Evolutionary conservation across 2,888 invertebrate species (phyloP), one percentile per base, ranked within the genome.

Genomic region (Agonopterix alstromeriana): DNA sequence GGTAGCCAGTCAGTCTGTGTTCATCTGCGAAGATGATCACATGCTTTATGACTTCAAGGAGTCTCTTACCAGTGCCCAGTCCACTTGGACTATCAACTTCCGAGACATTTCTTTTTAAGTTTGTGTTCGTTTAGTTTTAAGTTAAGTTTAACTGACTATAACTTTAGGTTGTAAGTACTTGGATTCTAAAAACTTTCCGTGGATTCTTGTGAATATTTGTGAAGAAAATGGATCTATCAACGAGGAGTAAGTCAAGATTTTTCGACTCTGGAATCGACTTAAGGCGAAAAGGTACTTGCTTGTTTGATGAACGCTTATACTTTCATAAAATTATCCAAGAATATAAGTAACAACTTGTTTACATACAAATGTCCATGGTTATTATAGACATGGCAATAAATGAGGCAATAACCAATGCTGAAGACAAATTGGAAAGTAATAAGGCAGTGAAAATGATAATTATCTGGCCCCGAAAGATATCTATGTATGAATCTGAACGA

Each of bases 351-450:
- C 27, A 27, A 2, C 14, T 14, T 27, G 5, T 27, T 27, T 7
- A 27, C 7, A 27, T 27, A 27, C 27, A 27, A 27, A 27, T 27
- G 27, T 27, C 27, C 27, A 27, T 27, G 27, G 27, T 27, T 27
- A 27, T 27, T 27, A 79, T 77, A 66, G 67, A 67, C 60, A 65
- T 65, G 50, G 70, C 69, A 68, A 82, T 85, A 86, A 85, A 86
- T 75, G 71, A 60, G 67, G 67, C 80, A 80, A 86, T 83, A 87
- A 83, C 85, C 82, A 78, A 86, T 85, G 79, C 67, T 73, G 65
- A 73, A 74, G 83, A 85, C 80, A 87, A 88, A 88, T 88, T 87
- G 88, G 88, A 87, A 87, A 88, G 77, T 87, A 87, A 88, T 87
- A 86, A 84, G 81, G 72, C 86, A 78, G 86, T 86, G 87, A 83